These are phyloP conservation scores for Cylas formicarius DNA, from an alignment of 1,140 invertebrate genomes.

Conservation along the genomic window DNA sequence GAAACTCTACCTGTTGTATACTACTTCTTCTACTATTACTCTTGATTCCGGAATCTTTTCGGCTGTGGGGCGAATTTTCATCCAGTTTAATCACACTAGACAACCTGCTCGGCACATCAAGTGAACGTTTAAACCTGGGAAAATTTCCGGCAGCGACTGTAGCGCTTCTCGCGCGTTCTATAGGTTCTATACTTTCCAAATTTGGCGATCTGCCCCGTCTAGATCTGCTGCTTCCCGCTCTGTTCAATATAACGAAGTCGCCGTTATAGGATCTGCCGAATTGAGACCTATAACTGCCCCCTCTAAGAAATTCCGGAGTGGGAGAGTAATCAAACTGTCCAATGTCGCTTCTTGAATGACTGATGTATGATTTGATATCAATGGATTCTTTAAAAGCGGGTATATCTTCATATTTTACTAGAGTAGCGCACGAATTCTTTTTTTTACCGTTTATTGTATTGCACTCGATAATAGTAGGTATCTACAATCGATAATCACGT, in stretches of 20 bases:
- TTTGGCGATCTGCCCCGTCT: slow-evolving; percentile 34
- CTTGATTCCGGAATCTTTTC: slow-evolving; percentile 80
- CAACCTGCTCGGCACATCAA: slow-evolving; percentile 37
- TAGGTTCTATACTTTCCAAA: slow-evolving; percentile 27
- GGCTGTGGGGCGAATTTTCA: slow-evolving; percentile 63
- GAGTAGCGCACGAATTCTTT: slow-evolving; percentile 24
- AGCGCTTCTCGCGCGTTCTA: slow-evolving; percentile 35
- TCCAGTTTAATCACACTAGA: slow-evolving; percentile 42
- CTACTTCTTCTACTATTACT: slow-evolving; percentile 77
- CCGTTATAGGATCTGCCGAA: slow-evolving; percentile 46
- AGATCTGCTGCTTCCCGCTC: slow-evolving; percentile 48
- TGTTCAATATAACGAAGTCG: slow-evolving; percentile 44
- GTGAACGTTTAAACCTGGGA: slow-evolving; percentile 31
- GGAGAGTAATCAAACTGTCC: slow-evolving; percentile 36
- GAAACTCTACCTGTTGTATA: slow-evolving; percentile 67
- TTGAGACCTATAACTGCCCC: slow-evolving; percentile 51
- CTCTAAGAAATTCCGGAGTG: slow-evolving; percentile 33
- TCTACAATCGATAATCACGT: slow-evolving; percentile 26
- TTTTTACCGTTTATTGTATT: slow-evolving; percentile 22
- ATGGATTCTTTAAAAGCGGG: slow-evolving; percentile 48
- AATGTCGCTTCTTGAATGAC: slow-evolving; percentile 59
- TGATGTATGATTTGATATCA: slow-evolving; percentile 60
- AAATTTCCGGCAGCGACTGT: slow-evolving; percentile 31
- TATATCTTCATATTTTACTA: slow-evolving; percentile 28
- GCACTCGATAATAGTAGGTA: slow-evolving; percentile 57